Percentiles rank a stretch among this genome's conserved stretches.
Conservation (phyloP, 2,888 invertebrate species). For the Andrena bicolor region DNA sequence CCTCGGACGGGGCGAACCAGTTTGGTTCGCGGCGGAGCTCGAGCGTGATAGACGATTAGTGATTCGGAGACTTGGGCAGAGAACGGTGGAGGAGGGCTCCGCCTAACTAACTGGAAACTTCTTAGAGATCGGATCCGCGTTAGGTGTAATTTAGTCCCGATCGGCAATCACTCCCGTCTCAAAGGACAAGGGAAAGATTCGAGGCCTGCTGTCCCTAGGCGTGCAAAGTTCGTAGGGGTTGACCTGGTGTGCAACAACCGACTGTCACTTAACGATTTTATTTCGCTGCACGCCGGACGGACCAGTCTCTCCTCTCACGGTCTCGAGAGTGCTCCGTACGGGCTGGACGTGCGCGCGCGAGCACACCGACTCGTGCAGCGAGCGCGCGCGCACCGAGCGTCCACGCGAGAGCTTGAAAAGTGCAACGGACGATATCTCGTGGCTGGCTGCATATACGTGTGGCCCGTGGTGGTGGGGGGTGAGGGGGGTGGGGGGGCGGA, state of each 20-base stretch:
- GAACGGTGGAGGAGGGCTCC: too few relatives aligned
- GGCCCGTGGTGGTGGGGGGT: constrained; percentile 48
- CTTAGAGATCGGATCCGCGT: too few relatives aligned
- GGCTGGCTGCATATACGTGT: constrained; percentile 50
- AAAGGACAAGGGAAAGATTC: not conserved
- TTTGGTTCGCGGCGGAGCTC: not conserved
- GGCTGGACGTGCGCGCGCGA: constrained; percentile 19
- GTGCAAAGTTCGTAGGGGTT: not conserved
- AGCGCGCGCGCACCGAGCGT: constrained; percentile 33
- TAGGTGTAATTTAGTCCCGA: too few relatives aligned
- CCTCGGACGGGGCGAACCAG: constrained; percentile 15
- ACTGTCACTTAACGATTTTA: constrained; percentile 58
- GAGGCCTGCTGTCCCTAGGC: not conserved
- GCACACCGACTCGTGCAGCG: constrained; percentile 15
- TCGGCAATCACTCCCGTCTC: not conserved
- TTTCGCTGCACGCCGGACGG: constrained; percentile 45
- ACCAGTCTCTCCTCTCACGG: constrained; percentile 53
- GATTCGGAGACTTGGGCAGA: too few relatives aligned
- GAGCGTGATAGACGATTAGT: not conserved
- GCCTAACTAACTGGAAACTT: too few relatives aligned
- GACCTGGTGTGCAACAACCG: constrained; percentile 40
- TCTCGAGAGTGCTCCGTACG: constrained; percentile 34
- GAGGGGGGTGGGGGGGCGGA: constrained; percentile 55
- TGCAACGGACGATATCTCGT: constrained; percentile 76
- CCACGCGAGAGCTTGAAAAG: constrained; percentile 68